Evolutionary conservation across 1,140 invertebrate species (phyloP).

Genomic region (Melanaphis sacchari): DNA sequence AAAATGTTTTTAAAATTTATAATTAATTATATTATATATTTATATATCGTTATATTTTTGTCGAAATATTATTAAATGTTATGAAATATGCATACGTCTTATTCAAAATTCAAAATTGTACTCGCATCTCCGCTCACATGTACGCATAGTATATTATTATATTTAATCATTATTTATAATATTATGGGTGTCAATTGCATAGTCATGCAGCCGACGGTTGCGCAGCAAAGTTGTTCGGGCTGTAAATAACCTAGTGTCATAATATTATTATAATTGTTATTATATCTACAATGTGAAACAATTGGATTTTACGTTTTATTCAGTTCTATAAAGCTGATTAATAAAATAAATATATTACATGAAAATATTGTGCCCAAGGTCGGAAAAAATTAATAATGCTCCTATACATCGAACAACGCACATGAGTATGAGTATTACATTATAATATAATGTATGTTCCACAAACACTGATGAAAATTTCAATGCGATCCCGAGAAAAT

Average conservation of each 20-base stretch:
- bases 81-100: not conserved
- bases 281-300: not conserved
- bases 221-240: not conserved
- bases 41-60: not conserved
- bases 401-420: not conserved
- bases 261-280: not conserved
- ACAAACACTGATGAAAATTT: not conserved
- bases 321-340: not conserved
- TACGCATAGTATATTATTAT: not conserved
- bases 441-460: not conserved
- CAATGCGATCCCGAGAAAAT: not conserved
- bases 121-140: too few species aligned
- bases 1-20: not conserved
- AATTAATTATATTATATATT: not conserved
- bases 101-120: not conserved
- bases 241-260: not conserved
- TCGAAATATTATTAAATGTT: not conserved
- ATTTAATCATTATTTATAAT: not conserved
- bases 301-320: not conserved
- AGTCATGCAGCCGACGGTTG: not conserved
- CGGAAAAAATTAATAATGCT: not conserved
- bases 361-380: not conserved
- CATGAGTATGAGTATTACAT: not conserved
- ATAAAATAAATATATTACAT: not conserved
- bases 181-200: not conserved